Evolutionary conservation across 2,113 vertebrate genomes (phyloP), one percentile per base, ranked within the genome.

Genomic region (Zonotrichia leucophrys): DNA sequence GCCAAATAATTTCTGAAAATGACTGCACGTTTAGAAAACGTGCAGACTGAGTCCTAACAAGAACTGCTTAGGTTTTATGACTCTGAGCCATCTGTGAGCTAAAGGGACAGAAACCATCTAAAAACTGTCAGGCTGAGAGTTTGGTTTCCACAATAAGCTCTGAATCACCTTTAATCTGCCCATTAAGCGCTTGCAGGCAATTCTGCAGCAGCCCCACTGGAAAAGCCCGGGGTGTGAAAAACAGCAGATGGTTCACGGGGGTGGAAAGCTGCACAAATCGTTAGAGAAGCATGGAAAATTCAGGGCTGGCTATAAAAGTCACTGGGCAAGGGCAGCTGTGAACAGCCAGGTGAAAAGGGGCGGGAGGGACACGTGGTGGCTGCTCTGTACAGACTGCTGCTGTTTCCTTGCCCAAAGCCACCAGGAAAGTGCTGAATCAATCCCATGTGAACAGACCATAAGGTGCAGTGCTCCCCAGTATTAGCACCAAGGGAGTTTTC

Each of bases 1-100:
- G 94, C 88, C 94, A 96, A 95, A 41, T 68, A 1, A 78, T 95
- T 94, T 93, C 92, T 92, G 92, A 49, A 94, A 90, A 90, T 84
- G 85, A 92, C 85, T 82, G 85, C 90, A 93, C 33, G 66, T 83
- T 76, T 86, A n/a, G 76, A 52, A 95, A 96, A 96, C 69, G 86
- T 96, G 94, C 85, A 96, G 93, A 66, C 86, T 3, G 60, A 89
- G 94, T 94, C 73, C 90, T 58, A 75, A 56, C 66, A 63, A 94
- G 72, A 90, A 95, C 50, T 52, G 35, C 35, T 88, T 55, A 77
- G 68, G 41, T 89, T 95, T 90, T 70, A 94, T 72, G 83, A 87
- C 76, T 83, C 67, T 22, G 73, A 93, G 85, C 88, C 94, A 96
- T 91, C 88, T 87, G 92, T 64, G 85, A 90, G 64, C 64, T 93